Conservation (phyloP, 2,113 vertebrate genomes). For the Prolemur simus region DNA sequence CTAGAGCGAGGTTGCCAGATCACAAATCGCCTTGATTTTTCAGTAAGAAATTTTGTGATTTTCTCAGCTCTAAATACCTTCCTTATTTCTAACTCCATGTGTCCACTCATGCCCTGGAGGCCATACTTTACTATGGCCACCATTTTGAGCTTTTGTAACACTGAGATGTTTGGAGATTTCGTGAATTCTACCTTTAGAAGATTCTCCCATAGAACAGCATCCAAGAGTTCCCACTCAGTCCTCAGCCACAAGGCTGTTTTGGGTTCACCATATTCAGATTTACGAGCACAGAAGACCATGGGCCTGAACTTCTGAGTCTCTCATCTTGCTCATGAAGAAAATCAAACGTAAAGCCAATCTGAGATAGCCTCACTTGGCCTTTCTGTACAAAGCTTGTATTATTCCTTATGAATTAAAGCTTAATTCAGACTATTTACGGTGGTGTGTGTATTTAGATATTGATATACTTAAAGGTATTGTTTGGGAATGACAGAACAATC, state of each 20-base stretch:
- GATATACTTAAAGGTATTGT: background rate
- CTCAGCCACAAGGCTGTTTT: background rate
- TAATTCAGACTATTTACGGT: background rate
- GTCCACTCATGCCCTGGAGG: background rate
- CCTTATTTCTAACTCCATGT: background rate
- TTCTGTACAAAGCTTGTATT: background rate
- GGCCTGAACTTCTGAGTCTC: background rate
- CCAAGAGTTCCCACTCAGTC: background rate
- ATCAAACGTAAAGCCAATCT: background rate
- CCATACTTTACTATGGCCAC: background rate
- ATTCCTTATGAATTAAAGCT: slow-evolving; percentile 19
- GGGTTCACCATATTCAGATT: background rate
- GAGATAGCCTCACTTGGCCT: background rate
- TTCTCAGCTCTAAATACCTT: background rate
- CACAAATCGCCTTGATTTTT: background rate
- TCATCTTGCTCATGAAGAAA: background rate
- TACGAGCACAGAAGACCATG: background rate
- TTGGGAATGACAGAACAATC: background rate
- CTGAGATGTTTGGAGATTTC: background rate
- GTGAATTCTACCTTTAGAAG: background rate
- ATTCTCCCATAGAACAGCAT: background rate
- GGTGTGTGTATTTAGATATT: background rate
- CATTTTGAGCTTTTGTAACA: background rate
- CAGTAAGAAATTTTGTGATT: background rate
- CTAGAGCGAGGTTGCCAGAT: background rate